Evolutionary conservation across 2,888 invertebrate species (phyloP).

Genomic region (Stenurella melanura): DNA sequence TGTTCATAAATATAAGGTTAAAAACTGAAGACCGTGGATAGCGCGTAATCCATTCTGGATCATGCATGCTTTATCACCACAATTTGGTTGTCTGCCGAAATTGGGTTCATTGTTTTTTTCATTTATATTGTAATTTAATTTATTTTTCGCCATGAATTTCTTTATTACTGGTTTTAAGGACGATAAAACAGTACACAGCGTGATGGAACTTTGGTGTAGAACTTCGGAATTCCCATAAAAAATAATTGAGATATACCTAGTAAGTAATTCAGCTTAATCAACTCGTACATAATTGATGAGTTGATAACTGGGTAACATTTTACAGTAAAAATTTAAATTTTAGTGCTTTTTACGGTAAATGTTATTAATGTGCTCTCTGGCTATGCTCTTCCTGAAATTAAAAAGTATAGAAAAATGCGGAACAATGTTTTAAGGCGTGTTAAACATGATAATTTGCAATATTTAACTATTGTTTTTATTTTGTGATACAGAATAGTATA

Average conservation of each 20-base stretch:
- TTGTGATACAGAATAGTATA: too few species aligned
- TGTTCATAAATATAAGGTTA: too few species aligned
- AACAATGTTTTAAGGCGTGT: not conserved
- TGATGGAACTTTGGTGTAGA: not conserved
- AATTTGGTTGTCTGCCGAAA: conserved; percentile 3
- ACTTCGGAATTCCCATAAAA: conserved; percentile 23
- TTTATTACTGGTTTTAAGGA: conserved; percentile 8
- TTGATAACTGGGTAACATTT: conserved; percentile 11
- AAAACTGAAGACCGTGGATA: too few species aligned
- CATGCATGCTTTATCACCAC: not conserved
- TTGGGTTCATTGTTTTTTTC: conserved; percentile 23
- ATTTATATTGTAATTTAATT: conserved; percentile 10
- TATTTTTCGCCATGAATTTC: not conserved
- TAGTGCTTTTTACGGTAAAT: not conserved
- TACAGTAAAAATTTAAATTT: conserved; percentile 4
- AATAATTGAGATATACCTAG: conserved; percentile 16
- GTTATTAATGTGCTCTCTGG: too few species aligned
- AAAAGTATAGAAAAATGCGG: not conserved
- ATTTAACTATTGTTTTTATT: too few species aligned
- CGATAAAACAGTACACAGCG: conserved; percentile 1
- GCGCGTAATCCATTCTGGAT: not conserved
- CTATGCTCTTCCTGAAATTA: not conserved
- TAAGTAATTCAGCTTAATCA: conserved; percentile 5
- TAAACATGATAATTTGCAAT: too few species aligned
- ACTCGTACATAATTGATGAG: not conserved